Evolutionary conservation across 2,797 vertebrate species (phyloP).

Genomic region (Acipenser ruthenus): DNA sequence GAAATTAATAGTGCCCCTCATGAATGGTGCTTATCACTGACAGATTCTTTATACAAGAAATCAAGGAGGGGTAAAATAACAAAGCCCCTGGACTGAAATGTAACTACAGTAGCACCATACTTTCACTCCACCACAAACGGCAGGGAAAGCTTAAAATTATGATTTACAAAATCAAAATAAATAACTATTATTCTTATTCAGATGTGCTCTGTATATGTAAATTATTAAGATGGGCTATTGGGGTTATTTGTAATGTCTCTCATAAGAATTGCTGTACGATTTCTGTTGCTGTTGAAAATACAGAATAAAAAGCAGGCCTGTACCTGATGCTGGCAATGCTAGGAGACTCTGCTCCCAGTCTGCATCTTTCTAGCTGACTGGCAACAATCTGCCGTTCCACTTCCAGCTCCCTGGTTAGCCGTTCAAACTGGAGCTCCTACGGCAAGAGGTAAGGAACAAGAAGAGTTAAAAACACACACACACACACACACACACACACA

Average conservation of each 20-base stretch:
- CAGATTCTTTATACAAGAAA: slow-evolving; percentile 25
- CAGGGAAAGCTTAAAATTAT: too few species aligned
- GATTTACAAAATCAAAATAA: too few species aligned
- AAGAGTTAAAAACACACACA: not conserved
- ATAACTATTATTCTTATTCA: too few species aligned
- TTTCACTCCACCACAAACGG: not conserved
- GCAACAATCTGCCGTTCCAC: slow-evolving; percentile 98
- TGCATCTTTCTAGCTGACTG: slow-evolving; percentile 98
- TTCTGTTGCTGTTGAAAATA: too few species aligned
- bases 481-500: slow-evolving; percentile 10
- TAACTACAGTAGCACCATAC: not conserved
- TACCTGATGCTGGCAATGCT: slow-evolving; percentile 95
- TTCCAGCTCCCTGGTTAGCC: slow-evolving; percentile 96
- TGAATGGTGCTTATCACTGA: slow-evolving; percentile 15
- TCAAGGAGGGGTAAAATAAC: slow-evolving; percentile 39
- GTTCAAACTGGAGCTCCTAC: slow-evolving; percentile 97
- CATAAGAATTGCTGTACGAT: too few species aligned
- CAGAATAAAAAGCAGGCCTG: slow-evolving; percentile 31
- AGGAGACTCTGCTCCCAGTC: slow-evolving; percentile 92
- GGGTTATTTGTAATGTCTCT: too few species aligned
- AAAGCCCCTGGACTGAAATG: not conserved
- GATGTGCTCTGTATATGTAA: too few species aligned
- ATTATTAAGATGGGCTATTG: too few species aligned
- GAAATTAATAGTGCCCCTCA: slow-evolving; percentile 4
- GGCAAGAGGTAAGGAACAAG: slow-evolving; percentile 48